Percentiles rank a stretch among this genome's conserved stretches.
phyloP scores from a whole-genome alignment of 2,888 invertebrate species.

The Agrochola lota region DNA sequence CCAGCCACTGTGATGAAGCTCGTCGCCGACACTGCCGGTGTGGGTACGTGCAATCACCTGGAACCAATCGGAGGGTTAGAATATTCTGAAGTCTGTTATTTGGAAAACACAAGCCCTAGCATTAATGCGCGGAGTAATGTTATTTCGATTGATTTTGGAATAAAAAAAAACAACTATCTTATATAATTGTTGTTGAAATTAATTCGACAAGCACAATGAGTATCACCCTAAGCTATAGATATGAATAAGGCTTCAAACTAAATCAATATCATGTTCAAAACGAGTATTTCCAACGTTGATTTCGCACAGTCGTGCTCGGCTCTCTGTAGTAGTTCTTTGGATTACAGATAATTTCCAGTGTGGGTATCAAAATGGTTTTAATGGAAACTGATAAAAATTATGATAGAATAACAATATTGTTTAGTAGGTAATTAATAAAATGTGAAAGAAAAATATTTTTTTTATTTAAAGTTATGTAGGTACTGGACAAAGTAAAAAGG shows the following conservation, averaged over 20 bases:
- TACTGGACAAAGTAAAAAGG: not conserved
- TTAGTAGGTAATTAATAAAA: too few relatives aligned
- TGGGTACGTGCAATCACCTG: slow-evolving; percentile 97
- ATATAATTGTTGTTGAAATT: not conserved
- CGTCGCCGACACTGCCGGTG: slow-evolving; percentile 95
- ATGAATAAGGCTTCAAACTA: not conserved
- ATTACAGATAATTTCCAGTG: not conserved
- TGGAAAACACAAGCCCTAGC: not conserved
- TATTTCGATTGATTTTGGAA: not conserved
- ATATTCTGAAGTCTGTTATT: not conserved
- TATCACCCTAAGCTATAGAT: not conserved
- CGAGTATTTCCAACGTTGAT: not conserved
- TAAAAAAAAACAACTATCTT: not conserved
- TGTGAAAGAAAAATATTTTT: too few relatives aligned
- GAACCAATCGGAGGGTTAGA: slow-evolving; percentile 1
- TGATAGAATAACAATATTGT: not conserved
- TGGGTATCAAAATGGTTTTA: not conserved
- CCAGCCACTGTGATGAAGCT: slow-evolving; percentile 99
- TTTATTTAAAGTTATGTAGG: not conserved
- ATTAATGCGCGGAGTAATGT: not conserved
- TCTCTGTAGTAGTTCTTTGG: not conserved
- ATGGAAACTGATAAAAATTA: not conserved
- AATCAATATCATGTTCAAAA: too few relatives aligned
- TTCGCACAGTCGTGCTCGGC: too few relatives aligned
- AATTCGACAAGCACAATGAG: not conserved